Evolutionary conservation across 2,797 vertebrate genomes (phyloP).

Genomic region (Chrosomus eos): DNA sequence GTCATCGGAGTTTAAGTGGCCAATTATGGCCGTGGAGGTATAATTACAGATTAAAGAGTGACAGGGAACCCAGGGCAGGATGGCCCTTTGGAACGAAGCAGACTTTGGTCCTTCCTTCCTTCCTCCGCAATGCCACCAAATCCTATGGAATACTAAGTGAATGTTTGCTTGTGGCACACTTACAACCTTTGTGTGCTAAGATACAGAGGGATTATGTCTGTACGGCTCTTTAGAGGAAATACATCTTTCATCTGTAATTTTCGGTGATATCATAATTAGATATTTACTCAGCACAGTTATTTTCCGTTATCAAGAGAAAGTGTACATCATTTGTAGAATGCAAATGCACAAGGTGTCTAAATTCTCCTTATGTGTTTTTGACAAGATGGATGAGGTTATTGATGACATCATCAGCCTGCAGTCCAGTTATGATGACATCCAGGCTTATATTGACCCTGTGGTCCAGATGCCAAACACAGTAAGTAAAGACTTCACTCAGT

Average conservation of each 20-base stretch:
- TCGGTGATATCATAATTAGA: neutral
- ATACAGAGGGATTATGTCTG: constrained; percentile 25
- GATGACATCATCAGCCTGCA: constrained; percentile 96
- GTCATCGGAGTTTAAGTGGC: constrained; percentile 78
- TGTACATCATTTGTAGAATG: neutral
- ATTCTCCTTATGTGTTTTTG: constrained; percentile 31
- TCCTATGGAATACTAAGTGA: constrained; percentile 28
- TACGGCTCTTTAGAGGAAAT: constrained; percentile 21
- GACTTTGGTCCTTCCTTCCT: constrained; percentile 77
- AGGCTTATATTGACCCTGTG: constrained; percentile 87
- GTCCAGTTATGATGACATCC: constrained; percentile 87
- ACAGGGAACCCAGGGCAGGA: constrained; percentile 64
- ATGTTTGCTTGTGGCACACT: constrained; percentile 29
- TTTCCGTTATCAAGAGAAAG: neutral
- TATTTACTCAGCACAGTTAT: neutral
- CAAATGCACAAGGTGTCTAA: constrained; percentile 2
- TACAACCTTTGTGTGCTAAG: constrained; percentile 29
- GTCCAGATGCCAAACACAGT: constrained; percentile 96
- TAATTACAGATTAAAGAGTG: constrained; percentile 84
- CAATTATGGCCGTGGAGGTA: constrained; percentile 74
- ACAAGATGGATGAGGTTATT: constrained; percentile 94
- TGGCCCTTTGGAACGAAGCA: constrained; percentile 73
- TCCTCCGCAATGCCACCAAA: constrained; percentile 41
- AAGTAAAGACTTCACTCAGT: constrained; percentile 63
- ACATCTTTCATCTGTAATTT: constrained; percentile 33